Base-by-base conservation (phyloP, 2,797 vertebrate genomes). In the Babyrousa celebensis region DNA sequence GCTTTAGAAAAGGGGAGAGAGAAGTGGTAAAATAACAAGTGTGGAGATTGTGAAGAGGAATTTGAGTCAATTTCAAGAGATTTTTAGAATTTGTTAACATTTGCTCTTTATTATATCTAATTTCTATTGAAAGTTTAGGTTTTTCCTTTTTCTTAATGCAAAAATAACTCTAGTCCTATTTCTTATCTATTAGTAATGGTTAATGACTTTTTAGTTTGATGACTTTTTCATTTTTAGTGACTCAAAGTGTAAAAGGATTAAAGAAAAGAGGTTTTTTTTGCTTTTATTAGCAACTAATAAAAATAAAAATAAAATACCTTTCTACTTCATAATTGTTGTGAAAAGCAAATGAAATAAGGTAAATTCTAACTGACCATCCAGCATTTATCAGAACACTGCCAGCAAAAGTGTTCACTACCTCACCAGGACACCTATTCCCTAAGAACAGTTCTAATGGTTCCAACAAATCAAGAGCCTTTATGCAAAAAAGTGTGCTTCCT, bases 311-410 rank as follows among this genome's bases (percentile, higher is more conserved):
- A 75, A 85, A 94, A 85, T 67, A 5, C 2, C 15, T 92, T 92
- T 92, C 27, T 36, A 86, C 25, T 40, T 89, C 16, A 27, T 36
- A 20, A 79, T 77, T 94, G 14, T 68, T 77, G 8, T 75, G 52
- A 95, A 43, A 93, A 65, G 40, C 40, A 94, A 83, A 78, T 86
- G 52, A 96, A 52, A 43, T 78, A 74, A 75, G 67, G 25, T 52
- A 48, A 23, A 67, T 67, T 78, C 11, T 89, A 65, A 52, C 10
- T 54, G 63, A 65, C 18, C 21, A 68, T 63, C 32, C 11, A 43
- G 3, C 9, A n/a, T 68, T 88, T 91, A 85, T 60, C 40, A 89
- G 40, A 87, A 82, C 6, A 83, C 9, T 12, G 18, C 17, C 21
- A 48, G 1, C 68, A 23, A 80, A 60, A 32, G 10, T 32, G 21